Base-by-base conservation (phyloP, 2,888 invertebrate genomes). In the Stenodema calcarata region DNA sequence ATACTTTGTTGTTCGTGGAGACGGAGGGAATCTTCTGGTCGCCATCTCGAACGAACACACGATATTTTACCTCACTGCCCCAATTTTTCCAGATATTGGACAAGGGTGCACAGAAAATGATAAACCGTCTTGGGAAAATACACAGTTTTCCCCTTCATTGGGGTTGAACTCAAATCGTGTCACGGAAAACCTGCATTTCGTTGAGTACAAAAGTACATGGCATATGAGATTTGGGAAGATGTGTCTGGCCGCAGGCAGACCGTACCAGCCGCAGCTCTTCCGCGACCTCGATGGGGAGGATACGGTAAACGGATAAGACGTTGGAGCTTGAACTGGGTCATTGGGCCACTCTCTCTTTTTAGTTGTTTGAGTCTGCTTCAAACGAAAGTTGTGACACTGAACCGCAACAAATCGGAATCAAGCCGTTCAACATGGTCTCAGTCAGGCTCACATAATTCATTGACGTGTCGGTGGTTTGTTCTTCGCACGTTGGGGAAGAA, bases 291-390 rank as follows among this genome's bases (percentile, higher is more conserved):
- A 44, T 44, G 44, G 44, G 44, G 18, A 78, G 78, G 78, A 78
- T 78, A 78, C 78, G 78, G 78, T 78, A 78, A 78, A 78, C 42
- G 78, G 42, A 23, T 78, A 78, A 78, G 78, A 78, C 76, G 76
- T 35, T 41, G 42, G n/a, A n/a, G 76, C 18, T 30, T 27, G 62
- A 82, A 82, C 82, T 82, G 41, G 82, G 82, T 82, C 47, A 82
- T 41, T 69, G 82, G 30, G 82, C 41, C 82, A 82, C 82, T 82
- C 82, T 82, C 82, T 82, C 82, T 82, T 82, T 78, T 82, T 82
- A 82, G 62, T 82, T 82, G 82, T 82, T 82, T 82, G 82, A 76
- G 81, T 4, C 81, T 50, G 35, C 41, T 54, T 30, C 42, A 7
- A 80, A 54, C 80, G 50, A 80, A 80, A 80, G 80, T 80, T 62